Conservation (phyloP, 2,113 vertebrate genomes). For the Prietella phreatophila region DNA sequence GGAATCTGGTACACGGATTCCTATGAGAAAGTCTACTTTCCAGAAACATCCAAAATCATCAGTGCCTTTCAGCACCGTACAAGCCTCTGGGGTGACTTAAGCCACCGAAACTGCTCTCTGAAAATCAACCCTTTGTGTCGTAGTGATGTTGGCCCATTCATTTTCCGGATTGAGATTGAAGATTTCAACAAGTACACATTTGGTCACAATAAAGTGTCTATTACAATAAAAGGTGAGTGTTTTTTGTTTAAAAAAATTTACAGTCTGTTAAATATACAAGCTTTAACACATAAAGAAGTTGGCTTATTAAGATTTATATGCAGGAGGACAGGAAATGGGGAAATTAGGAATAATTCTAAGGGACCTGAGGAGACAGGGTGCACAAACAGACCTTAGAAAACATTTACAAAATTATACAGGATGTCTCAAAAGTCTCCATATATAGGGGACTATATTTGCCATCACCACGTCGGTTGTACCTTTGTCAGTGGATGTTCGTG, state of each 20-base stretch:
- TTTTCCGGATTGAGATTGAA: conserved; percentile 66
- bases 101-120: conserved; percentile 63
- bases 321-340: background rate
- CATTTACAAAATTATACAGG: background rate
- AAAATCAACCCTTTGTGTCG: conserved; percentile 58
- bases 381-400: background rate
- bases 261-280: conserved; percentile 1
- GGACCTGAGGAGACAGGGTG: background rate
- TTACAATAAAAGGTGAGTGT: conserved; percentile 62
- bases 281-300: background rate
- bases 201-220: background rate
- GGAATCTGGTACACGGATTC: conserved; percentile 54
- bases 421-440: no score
- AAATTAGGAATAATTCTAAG: background rate
- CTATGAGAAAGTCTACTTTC: conserved; percentile 46
- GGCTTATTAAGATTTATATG: background rate
- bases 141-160: conserved; percentile 58
- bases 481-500: no score
- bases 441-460: no score
- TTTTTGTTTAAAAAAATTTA: background rate
- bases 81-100: conserved; percentile 58
- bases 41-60: conserved; percentile 19
- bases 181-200: conserved; percentile 51
- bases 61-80: conserved; percentile 51
- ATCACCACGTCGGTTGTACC: no score